Percentiles rank a stretch among this genome's conserved stretches.
Conservation (phyloP, 2,113 vertebrate species). For the Mastomys coucha region DNA sequence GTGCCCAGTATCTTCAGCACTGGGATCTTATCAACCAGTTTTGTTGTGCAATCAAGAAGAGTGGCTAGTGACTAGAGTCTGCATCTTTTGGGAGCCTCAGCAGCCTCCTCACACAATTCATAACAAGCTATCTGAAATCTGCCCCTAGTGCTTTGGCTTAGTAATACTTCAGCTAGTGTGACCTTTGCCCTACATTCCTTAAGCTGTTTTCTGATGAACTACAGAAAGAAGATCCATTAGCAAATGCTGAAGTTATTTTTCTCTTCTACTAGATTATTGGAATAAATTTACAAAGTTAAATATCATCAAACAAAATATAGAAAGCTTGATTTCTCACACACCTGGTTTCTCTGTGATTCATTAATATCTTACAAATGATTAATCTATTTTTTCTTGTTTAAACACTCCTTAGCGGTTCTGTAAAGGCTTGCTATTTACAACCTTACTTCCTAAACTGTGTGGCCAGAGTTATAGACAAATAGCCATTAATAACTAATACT, state of each 20-base stretch:
- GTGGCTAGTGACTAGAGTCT: not conserved
- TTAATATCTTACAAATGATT: conserved; percentile 56
- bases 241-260: conserved; percentile 47
- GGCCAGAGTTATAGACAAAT: not conserved
- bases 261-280: not conserved
- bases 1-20: not conserved
- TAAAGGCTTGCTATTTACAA: conserved; percentile 38
- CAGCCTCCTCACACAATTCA: not conserved
- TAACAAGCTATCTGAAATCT: not conserved
- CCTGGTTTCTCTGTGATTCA: conserved; percentile 15
- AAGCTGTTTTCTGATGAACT: not conserved
- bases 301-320: conserved; percentile 45
- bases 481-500: not conserved
- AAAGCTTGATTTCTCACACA: conserved; percentile 28
- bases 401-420: not conserved
- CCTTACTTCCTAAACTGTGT: not conserved
- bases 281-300: conserved; percentile 27
- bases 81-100: not conserved
- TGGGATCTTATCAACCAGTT: not conserved
- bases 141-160: not conserved
- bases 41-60: not conserved
- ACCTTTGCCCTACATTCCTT: not conserved
- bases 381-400: conserved; percentile 50
- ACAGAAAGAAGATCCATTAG: not conserved
- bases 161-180: not conserved